Conservation (phyloP, 2,797 vertebrate genomes). For the Sebastes oblongus region DNA sequence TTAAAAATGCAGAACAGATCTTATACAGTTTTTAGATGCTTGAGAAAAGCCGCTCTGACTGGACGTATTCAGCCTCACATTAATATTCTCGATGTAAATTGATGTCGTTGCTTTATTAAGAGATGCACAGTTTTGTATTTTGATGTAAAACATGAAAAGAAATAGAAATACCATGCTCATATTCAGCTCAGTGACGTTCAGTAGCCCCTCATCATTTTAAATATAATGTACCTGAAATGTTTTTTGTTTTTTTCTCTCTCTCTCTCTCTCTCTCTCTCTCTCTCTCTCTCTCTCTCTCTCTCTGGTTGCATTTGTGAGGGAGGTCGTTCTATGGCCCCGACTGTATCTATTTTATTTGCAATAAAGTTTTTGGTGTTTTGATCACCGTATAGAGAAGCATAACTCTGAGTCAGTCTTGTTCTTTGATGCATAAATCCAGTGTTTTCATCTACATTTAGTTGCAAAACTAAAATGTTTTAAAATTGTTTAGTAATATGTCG, state of each 20-base stretch:
- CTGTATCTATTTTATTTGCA: constrained; percentile 72
- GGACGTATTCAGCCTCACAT: constrained; percentile 15
- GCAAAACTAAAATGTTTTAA: neutral
- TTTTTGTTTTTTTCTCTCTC: constrained; percentile 32
- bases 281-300: constrained; percentile 45
- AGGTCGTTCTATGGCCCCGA: constrained; percentile 22
- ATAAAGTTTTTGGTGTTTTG: constrained; percentile 77
- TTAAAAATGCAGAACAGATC: neutral
- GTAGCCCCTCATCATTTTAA: constrained; percentile 47
- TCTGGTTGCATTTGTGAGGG: constrained; percentile 63
- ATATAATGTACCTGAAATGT: constrained; percentile 23
- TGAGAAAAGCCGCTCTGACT: neutral
- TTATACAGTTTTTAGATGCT: neutral
- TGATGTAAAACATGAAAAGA: constrained; percentile 45
- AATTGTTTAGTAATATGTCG: neutral
- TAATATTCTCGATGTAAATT: constrained; percentile 17
- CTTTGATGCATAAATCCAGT: neutral
- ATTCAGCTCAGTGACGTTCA: constrained; percentile 42
- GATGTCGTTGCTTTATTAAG: constrained; percentile 51
- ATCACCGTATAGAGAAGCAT: constrained; percentile 72
- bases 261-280: constrained; percentile 35
- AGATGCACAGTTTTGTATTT: constrained; percentile 56
- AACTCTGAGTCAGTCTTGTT: neutral
- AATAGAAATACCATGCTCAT: constrained; percentile 4
- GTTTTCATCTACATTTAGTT: neutral